Evolutionary conservation across 2,113 vertebrate species (phyloP).

Genomic region (Oreochromis niloticus): DNA sequence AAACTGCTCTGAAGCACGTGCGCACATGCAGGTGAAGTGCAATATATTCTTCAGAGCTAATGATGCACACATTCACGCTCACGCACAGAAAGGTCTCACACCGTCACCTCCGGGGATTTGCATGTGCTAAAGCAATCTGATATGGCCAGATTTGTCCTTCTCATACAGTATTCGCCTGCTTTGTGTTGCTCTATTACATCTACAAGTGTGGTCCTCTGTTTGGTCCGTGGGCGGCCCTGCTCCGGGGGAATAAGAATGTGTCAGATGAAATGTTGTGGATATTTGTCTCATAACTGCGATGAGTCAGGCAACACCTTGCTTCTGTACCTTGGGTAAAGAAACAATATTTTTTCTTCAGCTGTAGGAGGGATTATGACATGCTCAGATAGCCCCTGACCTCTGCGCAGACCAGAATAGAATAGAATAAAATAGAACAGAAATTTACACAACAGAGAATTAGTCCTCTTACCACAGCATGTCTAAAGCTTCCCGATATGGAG

Average conservation of each 20-base stretch:
- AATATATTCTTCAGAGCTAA: neutral
- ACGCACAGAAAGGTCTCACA: neutral
- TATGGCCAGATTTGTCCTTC: neutral
- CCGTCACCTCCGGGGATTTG: neutral
- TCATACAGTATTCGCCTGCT: neutral
- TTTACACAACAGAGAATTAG: neutral
- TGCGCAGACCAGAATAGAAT: constrained; percentile 1
- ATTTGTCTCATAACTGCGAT: constrained; percentile 44
- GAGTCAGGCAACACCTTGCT: constrained; percentile 47
- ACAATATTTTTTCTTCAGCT: neutral
- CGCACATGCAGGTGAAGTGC: neutral
- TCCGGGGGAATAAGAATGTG: constrained; percentile 37
- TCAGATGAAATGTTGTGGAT: constrained; percentile 34
- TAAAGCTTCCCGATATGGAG: neutral
- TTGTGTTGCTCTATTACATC: neutral
- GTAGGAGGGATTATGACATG: constrained; percentile 38
- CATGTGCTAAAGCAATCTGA: neutral
- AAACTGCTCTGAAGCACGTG: neutral
- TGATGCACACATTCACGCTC: neutral
- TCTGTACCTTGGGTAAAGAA: constrained; percentile 24
- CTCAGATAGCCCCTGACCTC: constrained; percentile 9
- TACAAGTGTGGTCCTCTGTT: neutral
- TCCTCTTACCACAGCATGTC: neutral
- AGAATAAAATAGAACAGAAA: neutral
- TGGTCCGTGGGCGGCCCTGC: constrained; percentile 14